Base-by-base conservation (phyloP, 2,888 invertebrate species). In the Scaptomyza tumidula region DNA sequence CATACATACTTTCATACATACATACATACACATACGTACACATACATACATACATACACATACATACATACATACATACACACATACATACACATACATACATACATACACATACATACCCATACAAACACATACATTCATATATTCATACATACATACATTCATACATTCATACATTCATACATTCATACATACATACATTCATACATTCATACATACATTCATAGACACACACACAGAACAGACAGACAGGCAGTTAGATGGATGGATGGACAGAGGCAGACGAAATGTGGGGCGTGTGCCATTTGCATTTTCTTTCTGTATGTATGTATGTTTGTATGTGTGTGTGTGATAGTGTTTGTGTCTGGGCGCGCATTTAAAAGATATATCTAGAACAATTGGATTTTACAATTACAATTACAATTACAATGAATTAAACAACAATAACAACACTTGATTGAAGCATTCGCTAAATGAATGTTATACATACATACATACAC, bases 371-470 rank as follows among this genome's bases (percentile, higher is more conserved):
- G 79, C 61, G 57, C 63, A 62, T 72, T 66, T 61, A 55, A 74
- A 75, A n/a, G n/a, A 57, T 78, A 57, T 78, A 79, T 86, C 68
- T 82, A 80, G 72, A 80, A 80, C 88, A 81, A 75, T 85, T 82
- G 78, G 75, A 81, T 87, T 87, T 85, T 71, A 87, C 81, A 86
- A 86, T 80, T 64, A 63, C n/a, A 65, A 37, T 85, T 71, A 87
- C 81, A 86, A 86, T 80, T 64, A 63, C n/a, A 65, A 37, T 65
- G 19, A 33, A 6, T 7, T 7, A 6, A 6, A 29, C 7, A 29
- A 29, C 29, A 29, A 29, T 2, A 29, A 29, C 29, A 29, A 29
- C 29, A 9, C 7, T 71, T 63, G 57, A 71, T 71, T 50, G 58
- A 61, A 57, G 45, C 24, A 19, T 13, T 35, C 19, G 24, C n/a